Percentiles rank a stretch among this genome's conserved stretches.
These are phyloP conservation scores for Myoxocephalus aenaeus DNA, from an alignment of 2,797 vertebrate species.

Conservation along the genomic window DNA sequence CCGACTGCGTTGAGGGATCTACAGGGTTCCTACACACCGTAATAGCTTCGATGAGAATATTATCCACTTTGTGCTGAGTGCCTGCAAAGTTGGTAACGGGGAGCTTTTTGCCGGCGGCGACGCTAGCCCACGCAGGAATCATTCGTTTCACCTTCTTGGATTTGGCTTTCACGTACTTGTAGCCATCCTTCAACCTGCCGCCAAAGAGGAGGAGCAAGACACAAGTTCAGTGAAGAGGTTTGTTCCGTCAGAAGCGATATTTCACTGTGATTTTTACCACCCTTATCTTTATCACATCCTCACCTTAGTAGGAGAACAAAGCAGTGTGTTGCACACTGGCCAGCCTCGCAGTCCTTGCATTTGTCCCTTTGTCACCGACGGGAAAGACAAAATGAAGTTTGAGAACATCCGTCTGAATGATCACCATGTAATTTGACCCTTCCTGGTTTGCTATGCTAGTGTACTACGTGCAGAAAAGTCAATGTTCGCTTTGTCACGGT, in stretches of 20 bases:
- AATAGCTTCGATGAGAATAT: conserved; percentile 95
- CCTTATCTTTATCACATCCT: conserved; percentile 80
- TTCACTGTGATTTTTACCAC: conserved; percentile 82
- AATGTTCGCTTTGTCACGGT: conserved; percentile 27
- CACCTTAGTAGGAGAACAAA: conserved; percentile 84
- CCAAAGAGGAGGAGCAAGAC: conserved; percentile 45
- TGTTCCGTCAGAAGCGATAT: conserved; percentile 72
- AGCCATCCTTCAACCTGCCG: conserved; percentile 87
- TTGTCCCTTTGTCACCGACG: conserved; percentile 79
- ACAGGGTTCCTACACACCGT: conserved; percentile 79
- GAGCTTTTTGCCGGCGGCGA: conserved; percentile 91
- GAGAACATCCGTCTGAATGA: conserved; percentile 79
- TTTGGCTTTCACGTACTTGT: conserved; percentile 88
- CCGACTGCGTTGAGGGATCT: too few relatives aligned
- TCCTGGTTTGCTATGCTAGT: conserved; percentile 27
- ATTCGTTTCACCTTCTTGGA: conserved; percentile 96
- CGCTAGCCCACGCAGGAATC: conserved; percentile 96
- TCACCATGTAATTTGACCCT: conserved; percentile 55
- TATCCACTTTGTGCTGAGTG: conserved; percentile 93
- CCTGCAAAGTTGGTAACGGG: conserved; percentile 89
- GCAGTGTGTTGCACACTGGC: conserved; percentile 84
- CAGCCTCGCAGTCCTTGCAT: conserved; percentile 83
- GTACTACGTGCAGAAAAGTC: conserved; percentile 4
- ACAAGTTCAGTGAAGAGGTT: conserved; percentile 61
- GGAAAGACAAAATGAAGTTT: conserved; percentile 80